phyloP scores from a whole-genome alignment of 2,888 invertebrate species.

The Automeris io region DNA sequence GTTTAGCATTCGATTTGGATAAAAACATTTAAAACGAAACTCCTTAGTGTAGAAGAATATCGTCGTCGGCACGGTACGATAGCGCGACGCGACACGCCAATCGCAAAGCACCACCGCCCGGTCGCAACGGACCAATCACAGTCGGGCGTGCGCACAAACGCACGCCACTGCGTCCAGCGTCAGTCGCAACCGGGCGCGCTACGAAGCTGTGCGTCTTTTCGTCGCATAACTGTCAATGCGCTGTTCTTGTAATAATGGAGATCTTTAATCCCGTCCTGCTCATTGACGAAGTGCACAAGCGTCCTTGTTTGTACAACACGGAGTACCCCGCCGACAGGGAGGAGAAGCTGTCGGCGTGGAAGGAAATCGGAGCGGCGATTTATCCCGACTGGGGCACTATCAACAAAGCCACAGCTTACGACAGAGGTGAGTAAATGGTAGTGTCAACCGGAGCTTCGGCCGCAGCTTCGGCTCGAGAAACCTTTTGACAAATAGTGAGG shows the following conservation, averaged over 20 bases:
- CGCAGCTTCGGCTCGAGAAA: too few species aligned
- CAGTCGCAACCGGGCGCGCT: slow-evolving; percentile 38
- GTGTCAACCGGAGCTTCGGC: slow-evolving; percentile 8
- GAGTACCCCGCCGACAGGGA: slow-evolving; percentile 68
- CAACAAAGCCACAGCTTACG: slow-evolving; percentile 60
- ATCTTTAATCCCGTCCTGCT: slow-evolving; percentile 45
- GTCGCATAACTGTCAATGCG: slow-evolving; percentile 21
- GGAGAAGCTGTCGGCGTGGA: slow-evolving; percentile 59
- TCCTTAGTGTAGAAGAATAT: too few species aligned
- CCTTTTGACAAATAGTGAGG: too few species aligned
- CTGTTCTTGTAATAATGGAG: slow-evolving; percentile 15
- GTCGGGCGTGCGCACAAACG: slow-evolving; percentile 28
- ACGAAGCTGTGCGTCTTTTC: slow-evolving; percentile 40
- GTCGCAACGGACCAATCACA: slow-evolving; percentile 27
- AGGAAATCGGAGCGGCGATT: slow-evolving; percentile 57
- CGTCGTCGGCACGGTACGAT: not conserved
- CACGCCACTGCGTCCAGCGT: slow-evolving; percentile 23
- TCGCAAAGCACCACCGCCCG: slow-evolving; percentile 22
- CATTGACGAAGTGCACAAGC: slow-evolving; percentile 64
- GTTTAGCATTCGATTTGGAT: too few species aligned
- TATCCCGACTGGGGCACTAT: slow-evolving; percentile 51
- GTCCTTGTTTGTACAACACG: slow-evolving; percentile 51
- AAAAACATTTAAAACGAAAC: too few species aligned
- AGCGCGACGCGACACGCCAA: slow-evolving; percentile 17
- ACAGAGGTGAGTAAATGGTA: slow-evolving; percentile 43